A percentile compares a stretch with the other conserved stretches of the same genome.
These are phyloP conservation scores for Pelecanoides urinatrix DNA, from an alignment of 2,113 vertebrate genomes.

Conservation along the genomic window DNA sequence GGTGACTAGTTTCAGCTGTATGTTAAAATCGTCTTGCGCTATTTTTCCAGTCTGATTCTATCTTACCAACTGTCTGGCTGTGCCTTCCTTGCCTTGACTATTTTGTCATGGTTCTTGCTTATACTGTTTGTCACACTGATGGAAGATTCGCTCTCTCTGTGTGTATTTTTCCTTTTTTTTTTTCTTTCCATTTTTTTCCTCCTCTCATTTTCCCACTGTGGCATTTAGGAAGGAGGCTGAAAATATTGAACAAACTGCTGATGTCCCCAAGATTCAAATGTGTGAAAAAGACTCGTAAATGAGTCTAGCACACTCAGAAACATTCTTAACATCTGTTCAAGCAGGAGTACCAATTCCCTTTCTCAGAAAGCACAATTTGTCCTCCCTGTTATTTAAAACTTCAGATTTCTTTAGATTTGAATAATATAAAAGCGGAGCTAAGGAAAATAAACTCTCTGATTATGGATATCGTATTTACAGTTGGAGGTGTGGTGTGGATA, in stretches of 20 bases:
- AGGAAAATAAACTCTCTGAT: neutral
- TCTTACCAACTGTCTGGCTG: constrained; percentile 25
- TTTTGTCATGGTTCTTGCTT: constrained; percentile 24
- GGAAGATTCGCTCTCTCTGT: neutral
- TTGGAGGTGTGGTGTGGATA: neutral
- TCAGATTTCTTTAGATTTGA: constrained; percentile 21
- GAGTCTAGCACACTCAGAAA: constrained; percentile 62
- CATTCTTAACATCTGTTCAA: constrained; percentile 63
- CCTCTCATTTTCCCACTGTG: constrained; percentile 28
- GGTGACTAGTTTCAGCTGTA: neutral
- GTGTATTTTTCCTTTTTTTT: neutral
- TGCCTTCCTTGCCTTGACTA: neutral
- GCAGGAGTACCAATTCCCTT: constrained; percentile 37
- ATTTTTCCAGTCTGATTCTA: constrained; percentile 1
- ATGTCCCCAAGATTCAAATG: constrained; percentile 52
- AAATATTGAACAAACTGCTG: constrained; percentile 62
- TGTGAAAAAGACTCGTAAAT: constrained; percentile 63
- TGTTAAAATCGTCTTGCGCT: neutral
- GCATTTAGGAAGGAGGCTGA: constrained; percentile 54
- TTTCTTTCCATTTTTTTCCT: neutral
- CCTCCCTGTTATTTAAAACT: constrained; percentile 48
- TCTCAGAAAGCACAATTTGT: constrained; percentile 58
- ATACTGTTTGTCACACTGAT: neutral
- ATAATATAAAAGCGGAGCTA: neutral
- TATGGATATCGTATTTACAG: neutral